Base-by-base conservation (phyloP, 2,113 vertebrate species). In the Eupsittula cactorum region DNA sequence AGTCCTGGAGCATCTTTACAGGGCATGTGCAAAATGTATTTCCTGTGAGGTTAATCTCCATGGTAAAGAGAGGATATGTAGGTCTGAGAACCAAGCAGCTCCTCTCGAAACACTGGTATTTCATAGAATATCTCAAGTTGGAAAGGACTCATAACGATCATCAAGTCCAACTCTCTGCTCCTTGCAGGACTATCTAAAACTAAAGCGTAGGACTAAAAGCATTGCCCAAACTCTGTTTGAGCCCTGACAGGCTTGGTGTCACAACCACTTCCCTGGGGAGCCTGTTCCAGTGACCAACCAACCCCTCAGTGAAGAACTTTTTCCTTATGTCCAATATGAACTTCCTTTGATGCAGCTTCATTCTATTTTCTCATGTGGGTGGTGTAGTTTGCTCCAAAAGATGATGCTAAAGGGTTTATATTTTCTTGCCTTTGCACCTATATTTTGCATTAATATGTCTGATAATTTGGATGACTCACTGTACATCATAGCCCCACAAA, bases 61-160 rank as follows among this genome's bases (percentile, higher is more conserved):
- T 47, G 39, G 17, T 52, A 65, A 76, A 47, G 13, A 60, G 13
- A 50, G 11, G 16, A 16, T 35, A 47, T 6, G 3, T n/a, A 60
- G 6, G 16, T 52, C 33, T 62, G 44, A 81, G 23, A 84, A 83
- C 27, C 17, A 33, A 18, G 11, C 14, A 49, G 42, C 17, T 68
- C 28, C 12, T 25, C 19, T 2, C 0, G 0, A 90, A 70, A 24
- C 16, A 33, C 9, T 47, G 50, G 17, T 13, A 20, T 42, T 77
- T 76, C 12, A 52, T 0, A 52, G 19, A 57, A 4, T 6, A 49
- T 42, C 6, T 82, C 13, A 44, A 14, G 17, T 8, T 28, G 63
- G 37, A 80, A 57, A 15, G 11, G 13, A 63, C 2, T 7, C 1
- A 0, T 21, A 31, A 57, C 6, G 7, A 80, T 17, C 50, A 55